Conservation (phyloP, 2,888 invertebrate species). For the Schizotus pectinicornis region DNA sequence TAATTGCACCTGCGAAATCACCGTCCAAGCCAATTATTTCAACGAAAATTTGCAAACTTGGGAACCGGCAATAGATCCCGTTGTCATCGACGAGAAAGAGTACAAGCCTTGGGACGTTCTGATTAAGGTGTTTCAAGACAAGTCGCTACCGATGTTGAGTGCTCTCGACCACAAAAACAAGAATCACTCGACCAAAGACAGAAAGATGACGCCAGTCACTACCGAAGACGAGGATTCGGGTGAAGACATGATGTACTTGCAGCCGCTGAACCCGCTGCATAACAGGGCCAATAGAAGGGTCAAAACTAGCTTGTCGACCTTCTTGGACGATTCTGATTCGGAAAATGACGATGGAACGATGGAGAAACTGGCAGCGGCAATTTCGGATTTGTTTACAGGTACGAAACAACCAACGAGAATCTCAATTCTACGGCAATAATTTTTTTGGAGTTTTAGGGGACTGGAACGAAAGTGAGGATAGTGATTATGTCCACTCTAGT, state of each 20-base stretch:
- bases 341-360: conserved; percentile 74
- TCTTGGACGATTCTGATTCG: conserved; percentile 71
- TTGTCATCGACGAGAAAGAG: conserved; percentile 68
- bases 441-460: conserved; percentile 44
- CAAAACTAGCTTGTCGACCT: conserved; percentile 62
- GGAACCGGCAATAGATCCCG: conserved; percentile 86
- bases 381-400: conserved; percentile 80
- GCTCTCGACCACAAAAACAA: conserved; percentile 42
- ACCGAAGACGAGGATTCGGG: conserved; percentile 56
- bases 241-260: conserved; percentile 58
- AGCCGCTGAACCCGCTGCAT: conserved; percentile 51
- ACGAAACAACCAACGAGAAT: no score
- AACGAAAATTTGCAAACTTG: conserved; percentile 63
- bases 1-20: conserved; percentile 55
- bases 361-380: conserved; percentile 75
- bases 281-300: conserved; percentile 53
- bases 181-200: conserved; percentile 34
- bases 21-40: conserved; percentile 60
- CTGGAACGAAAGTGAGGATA: conserved; percentile 58
- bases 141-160: conserved; percentile 51
- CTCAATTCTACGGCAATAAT: background rate
- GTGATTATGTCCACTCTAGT: conserved; percentile 62
- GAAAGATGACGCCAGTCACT: conserved; percentile 41
- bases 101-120: conserved; percentile 77
- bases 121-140: conserved; percentile 67